Evolutionary conservation across 35 echinoderm and acorn worm genomes (phyloP), one percentile per base, ranked within the genome.

Genomic region (Hemicentrotus pulcherrimus): DNA sequence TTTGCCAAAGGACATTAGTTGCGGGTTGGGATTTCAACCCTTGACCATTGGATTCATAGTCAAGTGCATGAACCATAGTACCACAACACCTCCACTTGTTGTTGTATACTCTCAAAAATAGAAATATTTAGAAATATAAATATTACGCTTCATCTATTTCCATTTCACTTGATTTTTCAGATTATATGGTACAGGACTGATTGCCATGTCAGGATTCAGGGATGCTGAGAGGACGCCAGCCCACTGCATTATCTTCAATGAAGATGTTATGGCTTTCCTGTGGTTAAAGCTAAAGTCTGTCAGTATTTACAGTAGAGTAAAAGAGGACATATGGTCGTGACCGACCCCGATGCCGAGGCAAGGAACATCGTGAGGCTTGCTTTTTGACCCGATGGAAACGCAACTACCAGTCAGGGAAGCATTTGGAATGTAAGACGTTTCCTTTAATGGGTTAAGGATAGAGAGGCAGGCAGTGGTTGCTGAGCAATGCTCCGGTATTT

Each of bases 191-290:
- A 99, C 97, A 32, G 97, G 98, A 13, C 87, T 99, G 32, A 99
- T 99, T 55, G 98, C 98, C 13, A 97, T 95, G 94, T 96, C 97
- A 86, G 98, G 98, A 52, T 99, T 99, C 47, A 95, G 95, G 78
- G 96, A 96, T 88, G 87, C 97, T 1, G 97, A 97, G 33, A 94
- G 97, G 32, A 99, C 98, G n/a, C 96, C 95, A 14, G 95, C 96
- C n/a, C 98, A 99, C 61, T 96, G 97, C n/a, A 94, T 99, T 31
- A 86, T 99, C 86, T 99, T 99, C 87, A 94, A 94, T n/a, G 97
- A 99, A 46, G 94, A 99, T 33, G 94, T 99, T 47, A 96, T 97
- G 94, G 98, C 95, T 4, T 95, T 97, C 85, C 94, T 99, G 0
- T 99, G 98, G 98, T 61, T 99, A 31, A 97, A 98, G 59, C 92